Percentiles rank a stretch among this genome's conserved stretches.
Evolutionary conservation across 2,888 invertebrate genomes (phyloP).

Genomic region (Ichneumoninae sp.): DNA sequence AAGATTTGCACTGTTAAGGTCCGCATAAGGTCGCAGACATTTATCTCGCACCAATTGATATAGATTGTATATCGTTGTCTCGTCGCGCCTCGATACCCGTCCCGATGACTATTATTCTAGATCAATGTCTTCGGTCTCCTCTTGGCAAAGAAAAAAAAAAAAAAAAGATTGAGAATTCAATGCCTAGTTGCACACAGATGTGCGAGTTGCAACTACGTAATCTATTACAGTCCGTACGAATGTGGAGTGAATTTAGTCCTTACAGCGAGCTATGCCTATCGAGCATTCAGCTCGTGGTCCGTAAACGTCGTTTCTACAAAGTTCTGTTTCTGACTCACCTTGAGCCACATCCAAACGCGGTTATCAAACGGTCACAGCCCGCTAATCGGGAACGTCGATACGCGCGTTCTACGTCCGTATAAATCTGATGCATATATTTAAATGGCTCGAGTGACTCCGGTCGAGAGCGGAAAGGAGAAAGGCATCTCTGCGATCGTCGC

Average conservation of each 20-base stretch:
- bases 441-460: not conserved
- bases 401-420: constrained; percentile 43
- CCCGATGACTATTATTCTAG: constrained; percentile 11
- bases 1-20: constrained; percentile 5
- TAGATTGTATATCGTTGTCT: constrained; percentile 19
- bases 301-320: constrained; percentile 29
- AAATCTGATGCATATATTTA: constrained; percentile 20
- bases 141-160: constrained; percentile 30
- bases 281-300: constrained; percentile 8
- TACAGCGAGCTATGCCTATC: constrained; percentile 4
- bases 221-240: not conserved
- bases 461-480: not conserved
- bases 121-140: not conserved
- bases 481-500: not conserved
- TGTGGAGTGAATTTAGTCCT: constrained; percentile 4
- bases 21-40: constrained; percentile 27
- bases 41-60: constrained; percentile 34
- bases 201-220: not conserved
- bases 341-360: constrained; percentile 73
- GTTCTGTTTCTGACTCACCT: constrained; percentile 73
- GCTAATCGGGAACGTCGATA: constrained; percentile 63
- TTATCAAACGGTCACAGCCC: constrained; percentile 63
- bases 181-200: constrained; percentile 5
- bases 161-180: constrained; percentile 11
- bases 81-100: constrained; percentile 10